Evolutionary conservation across 1,140 invertebrate genomes (phyloP).

Genomic region (Oncopeltus fasciatus): DNA sequence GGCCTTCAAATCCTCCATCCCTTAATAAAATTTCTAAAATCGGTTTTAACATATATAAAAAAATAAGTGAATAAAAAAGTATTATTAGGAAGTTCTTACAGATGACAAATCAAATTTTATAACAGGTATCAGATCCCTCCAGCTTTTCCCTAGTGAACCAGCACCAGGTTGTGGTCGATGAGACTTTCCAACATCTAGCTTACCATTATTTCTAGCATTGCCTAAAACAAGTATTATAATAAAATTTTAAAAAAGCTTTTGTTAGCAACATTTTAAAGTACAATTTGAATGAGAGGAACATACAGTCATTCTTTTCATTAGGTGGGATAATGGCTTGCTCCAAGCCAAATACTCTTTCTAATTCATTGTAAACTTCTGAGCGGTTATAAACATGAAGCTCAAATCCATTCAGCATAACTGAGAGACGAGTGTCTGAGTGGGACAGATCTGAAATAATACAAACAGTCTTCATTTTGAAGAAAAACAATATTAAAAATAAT

Average conservation of each 20-base stretch:
- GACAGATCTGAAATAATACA: conserved; percentile 73
- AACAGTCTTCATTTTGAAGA: too few relatives aligned
- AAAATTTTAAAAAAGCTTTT: too few relatives aligned
- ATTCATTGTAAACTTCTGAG: conserved; percentile 68
- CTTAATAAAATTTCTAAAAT: background rate
- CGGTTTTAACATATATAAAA: background rate
- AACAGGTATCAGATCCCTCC: conserved; percentile 91
- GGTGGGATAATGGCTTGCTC: conserved; percentile 50
- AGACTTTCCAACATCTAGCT: conserved; percentile 18
- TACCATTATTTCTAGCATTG: conserved; percentile 10
- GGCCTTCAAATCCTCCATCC: too few relatives aligned
- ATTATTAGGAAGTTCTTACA: conserved; percentile 33
- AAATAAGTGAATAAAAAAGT: background rate
- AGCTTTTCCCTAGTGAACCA: conserved; percentile 49
- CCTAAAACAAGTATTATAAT: too few relatives aligned
- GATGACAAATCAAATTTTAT: conserved; percentile 88
- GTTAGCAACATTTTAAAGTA: too few relatives aligned
- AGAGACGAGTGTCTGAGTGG: conserved; percentile 85
- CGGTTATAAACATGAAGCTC: conserved; percentile 94
- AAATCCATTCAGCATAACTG: conserved; percentile 87
- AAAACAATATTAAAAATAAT: too few relatives aligned
- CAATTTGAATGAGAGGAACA: too few relatives aligned
- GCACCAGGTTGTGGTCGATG: conserved; percentile 23
- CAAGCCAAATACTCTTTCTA: conserved; percentile 81
- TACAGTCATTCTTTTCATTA: background rate